Base-by-base conservation (phyloP, 2,888 invertebrate genomes). In the Diploptera punctata region DNA sequence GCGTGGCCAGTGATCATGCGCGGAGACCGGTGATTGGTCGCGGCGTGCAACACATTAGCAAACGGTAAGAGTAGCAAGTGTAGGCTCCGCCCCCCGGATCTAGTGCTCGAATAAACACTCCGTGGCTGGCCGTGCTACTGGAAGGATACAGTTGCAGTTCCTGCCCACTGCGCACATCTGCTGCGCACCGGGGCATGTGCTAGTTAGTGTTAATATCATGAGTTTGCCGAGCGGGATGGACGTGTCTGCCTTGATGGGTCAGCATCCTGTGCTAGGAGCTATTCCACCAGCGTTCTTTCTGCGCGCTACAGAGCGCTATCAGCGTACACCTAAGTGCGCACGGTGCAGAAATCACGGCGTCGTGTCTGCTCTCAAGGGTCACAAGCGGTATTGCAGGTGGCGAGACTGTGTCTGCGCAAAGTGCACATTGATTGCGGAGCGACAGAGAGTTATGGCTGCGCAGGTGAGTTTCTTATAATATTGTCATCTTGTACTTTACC, bases 381-480 rank as follows among this genome's bases (percentile, higher is more conserved):
- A 95, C 86, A 97, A 97, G 84, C 90, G 98, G 16, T 98, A 98
- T 85, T 99, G 98, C 83, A 89, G 97, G 74, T 99, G 97, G 98
- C 86, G 95, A 75, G 98, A 99, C 86, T 99, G 99, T 86, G 93
- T 95, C 77, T 99, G 97, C 84, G 97, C 98, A 71, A 99, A 99
- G 86, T 99, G 98, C 86, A 98, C 97, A 19, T 89, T 99, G 76
- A 99, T 99, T 77, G 98, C 98, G 1, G 98, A 99, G 86, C 85
- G 98, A 75, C 98, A 99, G 84, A 87, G 98, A 49, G 98, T 99
- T 74, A 99, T 99, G 98, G 98, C 98, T 19, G 98, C 98, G 68
- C 88, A 95, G 91, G 65, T 65, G 43, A 10, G 18, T 31, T n/a
- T 7, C n/a, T n/a, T n/a, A n/a, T n/a, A n/a, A n/a, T n/a, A n/a